These are phyloP conservation scores for Labia minor DNA, from an alignment of 2,888 invertebrate genomes.

Conservation along the genomic window DNA sequence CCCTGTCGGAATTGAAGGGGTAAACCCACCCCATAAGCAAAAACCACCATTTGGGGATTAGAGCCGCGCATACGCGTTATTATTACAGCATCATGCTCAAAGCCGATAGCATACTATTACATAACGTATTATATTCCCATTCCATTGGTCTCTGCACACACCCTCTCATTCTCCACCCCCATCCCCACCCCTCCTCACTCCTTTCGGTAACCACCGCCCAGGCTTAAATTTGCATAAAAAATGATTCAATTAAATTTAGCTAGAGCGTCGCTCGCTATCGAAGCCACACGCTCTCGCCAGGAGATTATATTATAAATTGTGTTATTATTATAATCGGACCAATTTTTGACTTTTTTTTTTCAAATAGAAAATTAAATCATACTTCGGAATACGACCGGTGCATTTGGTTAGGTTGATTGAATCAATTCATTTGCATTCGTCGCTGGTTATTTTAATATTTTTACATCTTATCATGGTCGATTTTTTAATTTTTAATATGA, in stretches of 20 bases:
- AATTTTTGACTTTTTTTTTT: constrained; percentile 13
- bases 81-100: not conserved
- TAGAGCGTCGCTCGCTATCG: constrained; percentile 1
- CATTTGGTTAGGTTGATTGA: not conserved
- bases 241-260: constrained; percentile 13
- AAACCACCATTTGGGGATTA: constrained; percentile 2
- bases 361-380: constrained; percentile 4
- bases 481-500: too few relatives aligned
- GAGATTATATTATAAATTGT: constrained; percentile 13
- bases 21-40: not conserved
- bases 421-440: not conserved
- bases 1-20: not conserved
- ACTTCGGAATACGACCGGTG: not conserved
- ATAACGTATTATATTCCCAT: constrained; percentile 13
- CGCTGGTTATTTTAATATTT: too few relatives aligned
- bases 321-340: constrained; percentile 4
- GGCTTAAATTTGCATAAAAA: not conserved
- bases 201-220: not conserved
- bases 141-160: not conserved
- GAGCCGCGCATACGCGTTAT: constrained; percentile 13
- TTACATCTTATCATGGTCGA: too few relatives aligned
- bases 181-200: not conserved
- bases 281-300: constrained; percentile 4
- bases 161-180: not conserved
- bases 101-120: constrained; percentile 7